A percentile compares a stretch with the other conserved stretches of the same genome.
These are phyloP conservation scores for Automeris io DNA, from an alignment of 2,888 invertebrate genomes.

Conservation along the genomic window DNA sequence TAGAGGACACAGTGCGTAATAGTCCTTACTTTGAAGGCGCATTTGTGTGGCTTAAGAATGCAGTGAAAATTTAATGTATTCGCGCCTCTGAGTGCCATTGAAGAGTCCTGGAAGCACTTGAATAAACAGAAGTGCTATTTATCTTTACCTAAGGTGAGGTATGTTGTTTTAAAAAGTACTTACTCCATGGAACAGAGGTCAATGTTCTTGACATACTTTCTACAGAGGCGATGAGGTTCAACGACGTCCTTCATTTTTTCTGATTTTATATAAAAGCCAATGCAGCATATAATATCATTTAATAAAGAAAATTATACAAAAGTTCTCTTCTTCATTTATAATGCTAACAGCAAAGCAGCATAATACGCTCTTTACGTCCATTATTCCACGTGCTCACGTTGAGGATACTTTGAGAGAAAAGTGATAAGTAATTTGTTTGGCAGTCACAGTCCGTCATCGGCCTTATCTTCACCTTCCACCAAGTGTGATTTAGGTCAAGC, in stretches of 20 bases:
- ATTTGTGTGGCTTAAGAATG: constrained; percentile 23
- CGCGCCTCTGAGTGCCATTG: constrained; percentile 44
- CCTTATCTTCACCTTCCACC: too few relatives aligned
- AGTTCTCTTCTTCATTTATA: too few relatives aligned
- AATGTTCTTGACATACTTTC: constrained; percentile 49
- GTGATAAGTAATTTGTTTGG: too few relatives aligned
- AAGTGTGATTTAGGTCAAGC: too few relatives aligned
- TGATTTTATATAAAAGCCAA: neutral
- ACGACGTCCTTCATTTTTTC: constrained; percentile 13
- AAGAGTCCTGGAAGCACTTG: constrained; percentile 54
- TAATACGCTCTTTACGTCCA: too few relatives aligned
- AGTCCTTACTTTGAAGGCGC: constrained; percentile 10
- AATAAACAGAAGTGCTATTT: constrained; percentile 54
- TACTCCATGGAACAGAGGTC: constrained; percentile 42
- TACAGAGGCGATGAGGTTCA: constrained; percentile 19
- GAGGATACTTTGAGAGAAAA: too few relatives aligned
- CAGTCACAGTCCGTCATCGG: too few relatives aligned
- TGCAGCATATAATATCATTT: neutral
- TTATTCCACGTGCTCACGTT: too few relatives aligned
- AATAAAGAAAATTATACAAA: too few relatives aligned
- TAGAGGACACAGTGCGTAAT: too few relatives aligned
- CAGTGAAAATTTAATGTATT: constrained; percentile 34
- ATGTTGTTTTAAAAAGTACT: constrained; percentile 52
- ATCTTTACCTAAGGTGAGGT: constrained; percentile 47
- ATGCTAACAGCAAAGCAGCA: too few relatives aligned